A percentile compares a stretch with the other conserved stretches of the same genome.
Evolutionary conservation across 2,797 vertebrate genomes (phyloP).

Genomic region (Acanthurus leucopareius): DNA sequence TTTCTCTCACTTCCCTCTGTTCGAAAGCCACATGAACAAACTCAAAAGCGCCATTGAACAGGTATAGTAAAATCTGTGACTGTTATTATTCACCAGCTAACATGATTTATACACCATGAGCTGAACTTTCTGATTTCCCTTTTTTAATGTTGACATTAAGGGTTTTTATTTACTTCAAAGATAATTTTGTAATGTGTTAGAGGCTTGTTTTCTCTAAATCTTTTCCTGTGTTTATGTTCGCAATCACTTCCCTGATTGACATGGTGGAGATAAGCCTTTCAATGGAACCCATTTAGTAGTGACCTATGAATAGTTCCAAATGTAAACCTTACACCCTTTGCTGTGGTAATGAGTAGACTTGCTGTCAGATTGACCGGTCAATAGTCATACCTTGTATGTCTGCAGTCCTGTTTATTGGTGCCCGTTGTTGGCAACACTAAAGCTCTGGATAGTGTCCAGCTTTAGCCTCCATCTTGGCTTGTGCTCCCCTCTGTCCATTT

Average conservation of each 20-base stretch:
- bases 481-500: background rate
- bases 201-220: background rate
- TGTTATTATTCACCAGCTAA: background rate
- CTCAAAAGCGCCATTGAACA: slow-evolving; percentile 98
- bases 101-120: background rate
- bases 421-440: slow-evolving; percentile 41
- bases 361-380: slow-evolving; percentile 42
- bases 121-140: background rate
- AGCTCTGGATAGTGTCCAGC: slow-evolving; percentile 42
- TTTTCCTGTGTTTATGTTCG: background rate
- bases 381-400: slow-evolving; percentile 39
- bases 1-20: slow-evolving; percentile 99
- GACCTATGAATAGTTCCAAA: slow-evolving; percentile 39
- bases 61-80: slow-evolving; percentile 78
- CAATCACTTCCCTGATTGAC: slow-evolving; percentile 7
- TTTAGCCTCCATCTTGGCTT: slow-evolving; percentile 6
- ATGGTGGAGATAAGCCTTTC: slow-evolving; percentile 15
- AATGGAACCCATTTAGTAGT: slow-evolving; percentile 27
- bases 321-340: slow-evolving; percentile 21
- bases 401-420: slow-evolving; percentile 50
- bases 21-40: slow-evolving; percentile 99
- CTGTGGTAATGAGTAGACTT: slow-evolving; percentile 50
- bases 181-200: background rate
- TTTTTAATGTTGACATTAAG: too few relatives aligned
- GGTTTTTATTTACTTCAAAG: background rate